Evolutionary conservation across 2,797 vertebrate species (phyloP).

Genomic region (Acrossocheilus fasciatus): DNA sequence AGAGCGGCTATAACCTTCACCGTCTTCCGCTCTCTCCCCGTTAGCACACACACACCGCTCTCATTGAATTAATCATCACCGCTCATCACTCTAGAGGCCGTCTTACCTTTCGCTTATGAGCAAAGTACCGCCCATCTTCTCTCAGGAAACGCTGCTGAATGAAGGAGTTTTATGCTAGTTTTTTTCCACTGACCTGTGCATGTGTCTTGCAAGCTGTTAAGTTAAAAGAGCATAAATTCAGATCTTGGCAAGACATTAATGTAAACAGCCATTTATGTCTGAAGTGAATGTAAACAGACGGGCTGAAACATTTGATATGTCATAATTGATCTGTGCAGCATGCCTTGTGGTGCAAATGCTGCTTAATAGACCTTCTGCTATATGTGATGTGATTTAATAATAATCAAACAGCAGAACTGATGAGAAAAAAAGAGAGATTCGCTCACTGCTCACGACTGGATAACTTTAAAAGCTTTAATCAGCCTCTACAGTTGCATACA

Average conservation of each 20-base stretch:
- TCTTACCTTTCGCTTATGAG: conserved; percentile 17
- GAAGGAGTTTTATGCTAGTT: neutral
- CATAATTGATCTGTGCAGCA: neutral
- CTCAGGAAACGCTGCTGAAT: conserved; percentile 7
- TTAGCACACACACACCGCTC: conserved; percentile 19
- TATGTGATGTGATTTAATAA: neutral
- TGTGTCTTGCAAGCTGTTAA: neutral
- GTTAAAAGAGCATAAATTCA: neutral
- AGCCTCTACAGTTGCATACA: neutral
- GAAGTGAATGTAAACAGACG: neutral
- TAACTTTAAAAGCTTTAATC: conserved; percentile 17
- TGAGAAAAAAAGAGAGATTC: neutral
- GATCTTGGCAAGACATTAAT: neutral
- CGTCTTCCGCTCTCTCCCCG: conserved; percentile 13
- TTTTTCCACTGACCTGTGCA: neutral
- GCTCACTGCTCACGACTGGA: neutral
- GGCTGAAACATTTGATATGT: neutral
- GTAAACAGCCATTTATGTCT: neutral
- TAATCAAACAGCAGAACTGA: conserved; percentile 3
- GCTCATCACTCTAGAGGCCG: conserved; percentile 25
- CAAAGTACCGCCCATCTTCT: neutral
- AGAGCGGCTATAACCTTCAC: conserved; percentile 49
- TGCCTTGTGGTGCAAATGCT: neutral
- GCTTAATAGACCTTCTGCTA: neutral
- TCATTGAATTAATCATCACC: conserved; percentile 41